These are phyloP conservation scores for Shinisaurus crocodilurus DNA, from an alignment of 2,113 vertebrate species.

Conservation along the genomic window DNA sequence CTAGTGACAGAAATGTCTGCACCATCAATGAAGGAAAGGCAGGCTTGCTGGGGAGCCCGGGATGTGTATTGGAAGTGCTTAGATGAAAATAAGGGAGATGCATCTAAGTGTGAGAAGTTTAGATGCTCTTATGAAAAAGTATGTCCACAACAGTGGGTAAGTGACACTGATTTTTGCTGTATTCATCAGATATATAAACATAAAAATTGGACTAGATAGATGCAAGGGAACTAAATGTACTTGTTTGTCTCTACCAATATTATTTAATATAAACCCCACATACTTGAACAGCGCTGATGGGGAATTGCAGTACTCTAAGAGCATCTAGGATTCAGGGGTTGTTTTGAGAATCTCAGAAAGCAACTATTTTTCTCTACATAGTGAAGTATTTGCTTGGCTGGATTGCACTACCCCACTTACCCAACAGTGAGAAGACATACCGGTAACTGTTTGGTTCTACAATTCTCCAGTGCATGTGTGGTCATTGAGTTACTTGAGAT, in stretches of 20 bases:
- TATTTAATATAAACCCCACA: background rate
- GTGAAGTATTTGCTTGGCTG: background rate
- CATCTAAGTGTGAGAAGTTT: slow-evolving; percentile 76
- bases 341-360: background rate
- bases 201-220: background rate
- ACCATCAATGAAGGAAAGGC: slow-evolving; percentile 84
- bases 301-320: background rate
- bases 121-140: slow-evolving; percentile 80
- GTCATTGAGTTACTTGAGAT: background rate
- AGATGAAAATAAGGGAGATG: slow-evolving; percentile 78
- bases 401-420: background rate
- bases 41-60: slow-evolving; percentile 88
- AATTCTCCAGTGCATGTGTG: background rate
- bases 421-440: background rate
- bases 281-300: background rate
- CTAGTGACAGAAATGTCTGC: slow-evolving; percentile 80
- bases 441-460: background rate
- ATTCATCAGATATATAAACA: background rate
- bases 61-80: slow-evolving; percentile 91
- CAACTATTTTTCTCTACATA: background rate
- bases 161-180: slow-evolving; percentile 24
- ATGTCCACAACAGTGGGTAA: slow-evolving; percentile 94
- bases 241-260: background rate
- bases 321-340: background rate
- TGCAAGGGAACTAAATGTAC: background rate